Evolutionary conservation across 2,888 invertebrate genomes (phyloP).

Genomic region (Noctua pronuba): DNA sequence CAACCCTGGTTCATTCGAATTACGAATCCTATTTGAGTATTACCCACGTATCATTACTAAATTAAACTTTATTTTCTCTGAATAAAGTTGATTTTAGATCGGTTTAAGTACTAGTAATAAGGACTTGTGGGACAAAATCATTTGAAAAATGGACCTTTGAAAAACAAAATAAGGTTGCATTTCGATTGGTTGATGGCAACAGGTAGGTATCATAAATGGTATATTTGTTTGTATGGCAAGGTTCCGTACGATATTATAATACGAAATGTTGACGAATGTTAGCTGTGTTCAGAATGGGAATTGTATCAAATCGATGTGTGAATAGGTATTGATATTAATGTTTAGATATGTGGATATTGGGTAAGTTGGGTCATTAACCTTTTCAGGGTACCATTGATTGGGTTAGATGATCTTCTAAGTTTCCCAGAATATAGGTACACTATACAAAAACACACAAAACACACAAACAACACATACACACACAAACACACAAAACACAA

Average conservation of each 20-base stretch:
- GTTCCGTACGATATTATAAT: slow-evolving; percentile 44
- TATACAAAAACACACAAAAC: too few species aligned
- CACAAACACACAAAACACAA: too few species aligned
- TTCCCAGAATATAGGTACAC: too few species aligned
- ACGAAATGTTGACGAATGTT: slow-evolving; percentile 50
- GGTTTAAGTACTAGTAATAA: slow-evolving; percentile 20
- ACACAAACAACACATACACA: too few species aligned
- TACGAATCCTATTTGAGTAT: slow-evolving; percentile 58
- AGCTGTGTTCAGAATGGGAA: slow-evolving; percentile 37
- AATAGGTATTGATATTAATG: slow-evolving; percentile 29
- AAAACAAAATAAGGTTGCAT: neutral
- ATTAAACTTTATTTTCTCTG: slow-evolving; percentile 50
- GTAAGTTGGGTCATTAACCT: neutral
- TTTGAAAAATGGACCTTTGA: slow-evolving; percentile 14
- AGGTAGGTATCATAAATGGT: slow-evolving; percentile 56
- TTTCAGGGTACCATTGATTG: neutral
- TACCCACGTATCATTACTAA: slow-evolving; percentile 43
- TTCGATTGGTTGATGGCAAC: slow-evolving; percentile 42
- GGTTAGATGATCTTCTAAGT: neutral
- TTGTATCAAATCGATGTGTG: slow-evolving; percentile 50
- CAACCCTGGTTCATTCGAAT: slow-evolving; percentile 73
- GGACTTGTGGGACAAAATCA: neutral
- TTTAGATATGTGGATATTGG: neutral
- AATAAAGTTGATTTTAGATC: slow-evolving; percentile 53
- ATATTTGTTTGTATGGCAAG: slow-evolving; percentile 44